Evolutionary conservation across 2,797 vertebrate species (phyloP).

Genomic region (Chaunax sp.): DNA sequence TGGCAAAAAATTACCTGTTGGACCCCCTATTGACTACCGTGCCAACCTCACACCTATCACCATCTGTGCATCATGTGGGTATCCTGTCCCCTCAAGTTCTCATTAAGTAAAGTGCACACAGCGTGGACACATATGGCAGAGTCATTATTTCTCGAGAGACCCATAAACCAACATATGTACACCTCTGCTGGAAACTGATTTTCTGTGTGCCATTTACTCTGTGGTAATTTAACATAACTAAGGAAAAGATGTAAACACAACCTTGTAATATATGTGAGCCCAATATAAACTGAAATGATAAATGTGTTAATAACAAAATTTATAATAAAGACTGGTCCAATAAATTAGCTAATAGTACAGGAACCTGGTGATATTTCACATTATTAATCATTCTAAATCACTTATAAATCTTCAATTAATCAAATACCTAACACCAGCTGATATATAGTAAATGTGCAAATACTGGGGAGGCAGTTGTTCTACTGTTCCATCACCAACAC

Average conservation of each 20-base stretch:
- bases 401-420: background rate
- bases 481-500: background rate
- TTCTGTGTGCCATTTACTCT: background rate
- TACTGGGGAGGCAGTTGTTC: too few relatives aligned
- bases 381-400: background rate
- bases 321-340: background rate
- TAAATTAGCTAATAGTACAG: background rate
- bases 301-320: background rate
- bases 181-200: background rate
- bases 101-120: conserved; percentile 2
- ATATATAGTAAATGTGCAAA: background rate
- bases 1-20: background rate
- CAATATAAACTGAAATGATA: background rate
- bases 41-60: background rate
- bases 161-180: background rate
- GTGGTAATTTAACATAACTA: background rate
- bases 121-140: background rate
- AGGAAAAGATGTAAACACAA: background rate
- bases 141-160: background rate
- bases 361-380: background rate
- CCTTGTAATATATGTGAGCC: background rate
- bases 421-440: too few relatives aligned
- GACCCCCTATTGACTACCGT: background rate
- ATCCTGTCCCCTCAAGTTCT: background rate
- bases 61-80: background rate